Percentiles rank a stretch among this genome's conserved stretches.
These are phyloP conservation scores for Oreotragus oreotragus DNA, from an alignment of 2,113 vertebrate species.

Conservation along the genomic window DNA sequence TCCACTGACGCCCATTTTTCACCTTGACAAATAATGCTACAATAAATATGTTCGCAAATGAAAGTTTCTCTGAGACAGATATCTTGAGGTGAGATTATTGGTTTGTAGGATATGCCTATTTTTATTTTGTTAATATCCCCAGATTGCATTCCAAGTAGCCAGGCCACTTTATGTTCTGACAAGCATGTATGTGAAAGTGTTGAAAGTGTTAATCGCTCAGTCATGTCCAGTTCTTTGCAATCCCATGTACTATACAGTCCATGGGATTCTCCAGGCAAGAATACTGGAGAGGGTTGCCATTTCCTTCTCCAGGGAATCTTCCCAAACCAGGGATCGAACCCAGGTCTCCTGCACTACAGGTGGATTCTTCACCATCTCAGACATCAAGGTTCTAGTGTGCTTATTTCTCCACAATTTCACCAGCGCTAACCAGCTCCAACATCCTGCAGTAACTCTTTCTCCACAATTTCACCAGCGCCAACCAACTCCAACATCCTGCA, in stretches of 20 bases:
- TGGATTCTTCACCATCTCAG: background rate
- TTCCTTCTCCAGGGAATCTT: background rate
- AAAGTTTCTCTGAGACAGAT: background rate
- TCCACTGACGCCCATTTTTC: background rate
- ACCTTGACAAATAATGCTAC: background rate
- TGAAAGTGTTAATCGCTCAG: background rate
- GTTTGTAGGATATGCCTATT: background rate
- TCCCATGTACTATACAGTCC: background rate
- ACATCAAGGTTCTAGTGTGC: background rate
- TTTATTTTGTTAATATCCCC: background rate
- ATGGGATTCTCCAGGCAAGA: background rate
- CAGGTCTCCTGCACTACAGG: background rate
- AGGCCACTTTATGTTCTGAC: background rate
- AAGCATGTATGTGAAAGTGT: background rate
- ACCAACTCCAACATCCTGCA: too few species aligned
- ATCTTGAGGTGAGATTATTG: background rate
- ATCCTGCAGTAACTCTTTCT: background rate
- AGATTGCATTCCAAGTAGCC: background rate
- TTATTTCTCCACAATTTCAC: background rate
- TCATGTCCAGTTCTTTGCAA: background rate
- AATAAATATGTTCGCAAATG: background rate
- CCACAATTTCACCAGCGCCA: too few species aligned
- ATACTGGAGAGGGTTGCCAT: background rate
- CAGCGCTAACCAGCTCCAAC: background rate
- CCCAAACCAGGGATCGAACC: background rate